Base-by-base conservation (phyloP, 2,888 invertebrate species). In the Nomada flava region DNA sequence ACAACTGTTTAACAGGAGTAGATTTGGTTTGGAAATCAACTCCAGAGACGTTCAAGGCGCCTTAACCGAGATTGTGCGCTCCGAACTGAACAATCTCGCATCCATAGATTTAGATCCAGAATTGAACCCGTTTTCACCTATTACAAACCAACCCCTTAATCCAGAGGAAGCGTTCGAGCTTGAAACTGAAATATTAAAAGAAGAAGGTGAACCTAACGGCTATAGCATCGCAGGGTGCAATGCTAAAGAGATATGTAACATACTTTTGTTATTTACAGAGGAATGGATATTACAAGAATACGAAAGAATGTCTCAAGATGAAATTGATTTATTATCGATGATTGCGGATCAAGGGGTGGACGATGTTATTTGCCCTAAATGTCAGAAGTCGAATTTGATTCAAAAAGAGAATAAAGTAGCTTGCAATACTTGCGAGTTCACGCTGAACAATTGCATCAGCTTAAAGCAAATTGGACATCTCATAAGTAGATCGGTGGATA, bases 361-460 rank as follows among this genome's bases (percentile, higher is more conserved):
- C 26, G 81, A 90, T 62, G 91, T 94, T 0, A 88, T 94, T 53
- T 94, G 94, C 84, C 94, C 94, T 1, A 84, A 94, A 11, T 94
- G 94, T 73, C 91, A 93, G 80, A 92, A 87, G 83, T 83, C 83
- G 50, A 68, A 84, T 53, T 82, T 94, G 15, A 69, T 26, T 4
- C 86, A 91, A 52, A 69, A 79, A 26, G 64, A 57, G 11, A 86
- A 86, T 26, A 83, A 72, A 20, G 87, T 93, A 59, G 64, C 67
- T 36, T 94, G 94, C 73, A 70, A 75, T 13, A 60, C 63, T 10
- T 94, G 94, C 69, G 84, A 89, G 50, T 82, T 93, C 18, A 78
- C 64, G 67, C 86, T 94, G 18, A 90, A 90, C 18, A 77, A 87
- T 0, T 82, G 76, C 69, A 76, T 73, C 0, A 87, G 82, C 29